Evolutionary conservation across 2,113 vertebrate genomes (phyloP).

Genomic region (Eupsittula cactorum): DNA sequence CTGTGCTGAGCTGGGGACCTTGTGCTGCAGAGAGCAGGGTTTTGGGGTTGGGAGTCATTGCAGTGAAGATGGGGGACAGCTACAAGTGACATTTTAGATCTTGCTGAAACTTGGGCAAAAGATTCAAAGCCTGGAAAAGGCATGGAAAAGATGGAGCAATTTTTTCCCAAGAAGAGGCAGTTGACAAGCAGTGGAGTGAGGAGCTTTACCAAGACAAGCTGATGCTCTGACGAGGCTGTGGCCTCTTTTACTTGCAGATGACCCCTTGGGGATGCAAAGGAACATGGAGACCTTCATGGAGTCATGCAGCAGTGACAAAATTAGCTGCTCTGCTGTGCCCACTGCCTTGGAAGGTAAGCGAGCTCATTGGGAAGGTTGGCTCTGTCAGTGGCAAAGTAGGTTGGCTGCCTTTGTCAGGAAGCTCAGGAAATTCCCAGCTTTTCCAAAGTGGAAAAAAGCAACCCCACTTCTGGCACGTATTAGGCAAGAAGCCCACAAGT

Average conservation of each 20-base stretch:
- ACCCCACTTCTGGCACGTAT: fast-evolving
- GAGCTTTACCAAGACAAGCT: not conserved
- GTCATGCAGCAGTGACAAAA: constrained; percentile 81
- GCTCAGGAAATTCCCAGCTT: not conserved
- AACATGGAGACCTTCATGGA: constrained; percentile 77
- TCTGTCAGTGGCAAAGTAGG: not conserved
- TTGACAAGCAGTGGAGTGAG: not conserved
- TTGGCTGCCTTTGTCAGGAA: not conserved
- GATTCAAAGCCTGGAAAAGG: not conserved
- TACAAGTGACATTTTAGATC: not conserved
- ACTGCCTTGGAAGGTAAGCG: constrained; percentile 72
- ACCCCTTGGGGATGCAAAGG: constrained; percentile 69
- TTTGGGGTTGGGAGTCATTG: not conserved
- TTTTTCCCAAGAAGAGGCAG: not conserved
- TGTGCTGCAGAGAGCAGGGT: not conserved
- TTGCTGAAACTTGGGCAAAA: not conserved
- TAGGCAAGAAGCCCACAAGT: not conserved
- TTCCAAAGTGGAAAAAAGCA: not conserved
- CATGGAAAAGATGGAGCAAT: fast-evolving
- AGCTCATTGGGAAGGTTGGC: not conserved
- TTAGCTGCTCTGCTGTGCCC: constrained; percentile 79
- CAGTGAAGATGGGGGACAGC: not conserved
- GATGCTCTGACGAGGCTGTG: not conserved
- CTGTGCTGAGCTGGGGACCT: not conserved
- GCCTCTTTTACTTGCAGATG: constrained; percentile 43